Evolutionary conservation across 1,140 invertebrate genomes (phyloP).

Genomic region (Aphaenogaster rudis): DNA sequence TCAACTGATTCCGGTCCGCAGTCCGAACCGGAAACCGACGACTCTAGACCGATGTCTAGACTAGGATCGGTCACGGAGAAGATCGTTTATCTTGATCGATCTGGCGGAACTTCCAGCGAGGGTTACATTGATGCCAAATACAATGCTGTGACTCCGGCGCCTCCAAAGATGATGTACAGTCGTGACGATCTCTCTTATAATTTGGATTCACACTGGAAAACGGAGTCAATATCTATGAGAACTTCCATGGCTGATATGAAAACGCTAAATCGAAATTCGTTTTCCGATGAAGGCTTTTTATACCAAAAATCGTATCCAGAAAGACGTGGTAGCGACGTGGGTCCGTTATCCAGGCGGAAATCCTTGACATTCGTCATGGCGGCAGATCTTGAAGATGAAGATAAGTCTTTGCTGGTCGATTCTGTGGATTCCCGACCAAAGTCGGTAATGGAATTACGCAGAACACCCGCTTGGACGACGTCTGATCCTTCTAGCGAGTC

Average conservation of each 20-base stretch:
- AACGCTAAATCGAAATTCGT: background rate
- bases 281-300: slow-evolving; percentile 30
- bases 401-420: background rate
- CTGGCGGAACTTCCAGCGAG: slow-evolving; percentile 79
- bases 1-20: slow-evolving; percentile 85
- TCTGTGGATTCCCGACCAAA: slow-evolving; percentile 64
- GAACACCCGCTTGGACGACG: slow-evolving; percentile 50
- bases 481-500: slow-evolving; percentile 34
- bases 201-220: slow-evolving; percentile 37
- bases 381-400: slow-evolving; percentile 44
- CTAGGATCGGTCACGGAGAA: slow-evolving; percentile 80
- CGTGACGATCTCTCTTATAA: slow-evolving; percentile 57
- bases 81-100: slow-evolving; percentile 77
- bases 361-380: slow-evolving; percentile 71
- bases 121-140: slow-evolving; percentile 77
- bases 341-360: slow-evolving; percentile 76
- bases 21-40: slow-evolving; percentile 84
- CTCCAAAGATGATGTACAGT: slow-evolving; percentile 59
- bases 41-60: slow-evolving; percentile 82
- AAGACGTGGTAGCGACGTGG: slow-evolving; percentile 79
- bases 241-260: slow-evolving; percentile 28
- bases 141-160: slow-evolving; percentile 69
- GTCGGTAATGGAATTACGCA: slow-evolving; percentile 78
- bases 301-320: slow-evolving; percentile 28
- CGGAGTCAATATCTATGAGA: slow-evolving; percentile 33